Base-by-base conservation (phyloP, 2,888 invertebrate genomes). In the Scaptomyza tumidula region DNA sequence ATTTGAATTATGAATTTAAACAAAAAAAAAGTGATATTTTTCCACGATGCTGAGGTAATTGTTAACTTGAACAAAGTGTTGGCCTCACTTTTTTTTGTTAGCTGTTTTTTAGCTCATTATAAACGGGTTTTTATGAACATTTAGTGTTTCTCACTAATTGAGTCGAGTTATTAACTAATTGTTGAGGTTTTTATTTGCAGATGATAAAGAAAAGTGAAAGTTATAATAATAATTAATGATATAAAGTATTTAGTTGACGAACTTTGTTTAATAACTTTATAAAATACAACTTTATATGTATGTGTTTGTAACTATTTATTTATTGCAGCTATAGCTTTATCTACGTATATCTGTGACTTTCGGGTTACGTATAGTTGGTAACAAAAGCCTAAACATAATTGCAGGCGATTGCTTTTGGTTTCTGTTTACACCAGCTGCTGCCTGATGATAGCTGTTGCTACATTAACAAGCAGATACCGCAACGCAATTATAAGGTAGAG, bases 21-120 rank as follows among this genome's bases (percentile, higher is more conserved):
- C 9, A 63, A 27, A 62, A 72, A 72, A 43, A 83, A 75, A 70
- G 81, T 81, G 81, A 83, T 82, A 86, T 83, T 78, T 83, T 83
- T 72, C 78, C 80, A 74, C 62, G 70, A 60, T 71, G 70, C 54
- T 54, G 24, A 63, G 75, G 64, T 69, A 75, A 68, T 64, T 71
- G 35, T 61, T 53, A 58, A 27, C 66, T 37, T 76, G 37, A 65
- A 57, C 54, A 57, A 44, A 14, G 41, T n/a, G n/a, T n/a, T n/a
- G n/a, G n/a, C n/a, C n/a, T n/a, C n/a, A n/a, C n/a, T n/a, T n/a
- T n/a, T n/a, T n/a, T n/a, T n/a, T n/a, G n/a, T n/a, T n/a, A n/a
- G n/a, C n/a, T n/a, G n/a, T n/a, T n/a, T 19, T 19, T 19, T 19
- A 19, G 19, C 19, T 24, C 11, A 37, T 14, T 33, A 10, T 1